Evolutionary conservation across 2,113 vertebrate species (phyloP).

Genomic region (Notarius lentiginosus): DNA sequence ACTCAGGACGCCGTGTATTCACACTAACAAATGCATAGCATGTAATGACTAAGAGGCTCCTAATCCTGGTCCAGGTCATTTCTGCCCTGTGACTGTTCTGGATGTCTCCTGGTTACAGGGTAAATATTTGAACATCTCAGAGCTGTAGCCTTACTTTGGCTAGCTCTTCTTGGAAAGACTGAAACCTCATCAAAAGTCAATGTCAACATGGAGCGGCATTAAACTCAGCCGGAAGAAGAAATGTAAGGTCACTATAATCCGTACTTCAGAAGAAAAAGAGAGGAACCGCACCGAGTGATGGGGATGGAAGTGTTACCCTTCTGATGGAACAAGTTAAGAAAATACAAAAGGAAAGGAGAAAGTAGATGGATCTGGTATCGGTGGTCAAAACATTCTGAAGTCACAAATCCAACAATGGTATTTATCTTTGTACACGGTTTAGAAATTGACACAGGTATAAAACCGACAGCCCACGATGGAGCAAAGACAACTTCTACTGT

Average conservation of each 20-base stretch:
- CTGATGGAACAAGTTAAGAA: neutral
- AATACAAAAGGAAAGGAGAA: slow-evolving; percentile 5
- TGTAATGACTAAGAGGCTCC: neutral
- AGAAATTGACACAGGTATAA: slow-evolving; percentile 4
- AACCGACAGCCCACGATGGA: neutral
- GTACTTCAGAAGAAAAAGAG: slow-evolving; percentile 9
- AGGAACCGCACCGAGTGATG: neutral
- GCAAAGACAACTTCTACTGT: neutral
- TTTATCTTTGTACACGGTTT: slow-evolving; percentile 17
- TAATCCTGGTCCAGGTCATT: slow-evolving; percentile 10
- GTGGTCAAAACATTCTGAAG: neutral
- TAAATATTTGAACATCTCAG: slow-evolving; percentile 61
- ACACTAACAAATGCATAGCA: neutral
- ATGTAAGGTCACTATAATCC: slow-evolving; percentile 13
- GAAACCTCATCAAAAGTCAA: slow-evolving; percentile 33
- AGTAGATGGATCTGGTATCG: neutral
- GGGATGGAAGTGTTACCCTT: slow-evolving; percentile 2
- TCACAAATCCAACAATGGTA: neutral
- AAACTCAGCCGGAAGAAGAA: neutral
- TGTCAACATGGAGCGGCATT: slow-evolving; percentile 19
- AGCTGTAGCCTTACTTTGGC: slow-evolving; percentile 30
- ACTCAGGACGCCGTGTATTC: neutral
- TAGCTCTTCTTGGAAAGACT: slow-evolving; percentile 35
- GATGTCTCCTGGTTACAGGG: slow-evolving; percentile 60
- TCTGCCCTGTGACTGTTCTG: slow-evolving; percentile 37